phyloP scores from a whole-genome alignment of 1,140 invertebrate genomes.

The Lamellibrachia luymesi region DNA sequence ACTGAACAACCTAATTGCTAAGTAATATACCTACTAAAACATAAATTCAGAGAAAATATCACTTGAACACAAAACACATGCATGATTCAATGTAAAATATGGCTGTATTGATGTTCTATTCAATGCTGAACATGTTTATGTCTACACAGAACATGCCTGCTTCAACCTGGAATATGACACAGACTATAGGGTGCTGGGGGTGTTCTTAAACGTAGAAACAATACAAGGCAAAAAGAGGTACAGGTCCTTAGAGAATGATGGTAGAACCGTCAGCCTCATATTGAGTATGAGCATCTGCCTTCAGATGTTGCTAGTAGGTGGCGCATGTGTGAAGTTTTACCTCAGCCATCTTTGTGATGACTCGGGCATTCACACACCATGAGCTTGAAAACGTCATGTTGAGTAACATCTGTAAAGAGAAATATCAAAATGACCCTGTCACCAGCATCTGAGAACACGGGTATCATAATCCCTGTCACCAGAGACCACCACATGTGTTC shows the following conservation, averaged over 20 bases:
- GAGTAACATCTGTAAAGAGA: constrained; percentile 71
- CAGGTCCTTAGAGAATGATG: neutral
- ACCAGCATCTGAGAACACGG: neutral
- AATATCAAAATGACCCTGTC: constrained; percentile 14
- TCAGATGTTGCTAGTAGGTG: neutral
- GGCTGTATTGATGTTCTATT: neutral
- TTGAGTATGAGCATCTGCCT: neutral
- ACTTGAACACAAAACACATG: neutral
- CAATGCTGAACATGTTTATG: neutral
- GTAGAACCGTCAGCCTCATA: neutral
- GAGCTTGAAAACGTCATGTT: constrained; percentile 77
- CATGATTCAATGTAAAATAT: neutral
- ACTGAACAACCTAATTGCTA: too few relatives aligned
- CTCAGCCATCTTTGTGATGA: constrained; percentile 71
- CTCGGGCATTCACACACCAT: constrained; percentile 77
- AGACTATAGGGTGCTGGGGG: neutral
- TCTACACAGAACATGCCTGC: neutral
- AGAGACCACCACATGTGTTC: too few relatives aligned
- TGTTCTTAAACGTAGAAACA: neutral
- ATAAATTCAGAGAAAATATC: neutral
- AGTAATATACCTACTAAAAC: neutral
- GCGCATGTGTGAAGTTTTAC: constrained; percentile 30
- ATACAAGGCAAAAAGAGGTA: neutral
- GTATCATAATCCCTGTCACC: neutral
- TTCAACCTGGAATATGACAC: neutral